Evolutionary conservation across 2,888 invertebrate genomes (phyloP), one percentile per base, ranked within the genome.

Genomic region (Arenicola marina): DNA sequence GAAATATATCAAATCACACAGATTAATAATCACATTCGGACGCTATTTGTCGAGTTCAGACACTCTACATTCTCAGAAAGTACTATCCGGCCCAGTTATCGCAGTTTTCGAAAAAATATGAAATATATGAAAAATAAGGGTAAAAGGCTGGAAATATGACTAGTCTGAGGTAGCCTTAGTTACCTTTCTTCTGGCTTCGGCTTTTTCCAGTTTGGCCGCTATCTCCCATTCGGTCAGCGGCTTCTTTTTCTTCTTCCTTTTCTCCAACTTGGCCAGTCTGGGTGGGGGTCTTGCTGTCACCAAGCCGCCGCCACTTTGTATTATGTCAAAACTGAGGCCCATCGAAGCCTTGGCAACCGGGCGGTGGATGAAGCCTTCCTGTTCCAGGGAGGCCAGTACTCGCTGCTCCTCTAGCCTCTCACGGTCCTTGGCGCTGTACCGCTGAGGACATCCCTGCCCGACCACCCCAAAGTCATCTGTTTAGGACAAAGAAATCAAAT

Each of bases 291-390:
- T 51, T 18, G 63, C 63, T 2, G 51, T 51, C 4, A 76, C 71
- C 34, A 78, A 11, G 15, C 15, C n/a, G 7, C 7, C 26, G n/a
- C 26, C 48, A 11, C 63, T 68, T 2, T 56, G 56, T 3, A 76
- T 70, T 33, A 81, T 75, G 31, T 81, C 80, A 62, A 79, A 81
- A 21, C 75, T 76, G 21, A 83, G 65, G 18, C 82, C 83, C 7
- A 79, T 78, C 0, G 74, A 70, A 11, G 79, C 73, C 64, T 76
- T 73, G 3, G 75, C 71, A 33, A 75, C 72, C n/a, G 81, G 79
- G 51, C 77, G 75, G n/a, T 79, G 66, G 56, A 84, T 82, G 4
- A 84, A 72, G 0, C 84, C 84, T 59, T 84, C 84, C 62, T 83
- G 79, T 51, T 80, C 62, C 4, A 84, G 74, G 18, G 76, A 73